phyloP scores from a whole-genome alignment of 2,888 invertebrate genomes.

The Epinotia brunnichana region DNA sequence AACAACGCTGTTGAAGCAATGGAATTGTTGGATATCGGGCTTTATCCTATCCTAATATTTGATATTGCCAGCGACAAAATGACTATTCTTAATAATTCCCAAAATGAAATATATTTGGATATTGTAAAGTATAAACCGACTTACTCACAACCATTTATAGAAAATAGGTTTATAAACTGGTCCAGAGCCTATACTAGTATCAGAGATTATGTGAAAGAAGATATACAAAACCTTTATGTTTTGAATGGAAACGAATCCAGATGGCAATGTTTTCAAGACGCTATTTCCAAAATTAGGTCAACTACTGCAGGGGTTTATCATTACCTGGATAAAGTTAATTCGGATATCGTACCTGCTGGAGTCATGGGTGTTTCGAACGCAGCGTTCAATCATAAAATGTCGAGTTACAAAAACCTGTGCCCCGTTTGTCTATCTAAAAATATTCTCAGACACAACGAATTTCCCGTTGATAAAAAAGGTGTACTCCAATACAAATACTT shows the following conservation, averaged over 20 bases:
- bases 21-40: conserved; percentile 74
- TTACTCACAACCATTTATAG: conserved; percentile 69
- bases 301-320: conserved; percentile 75
- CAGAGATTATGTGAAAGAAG: conserved; percentile 78
- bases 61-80: conserved; percentile 73
- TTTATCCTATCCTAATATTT: conserved; percentile 84
- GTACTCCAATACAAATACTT: conserved; percentile 80
- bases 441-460: conserved; percentile 66
- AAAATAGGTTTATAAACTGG: conserved; percentile 76
- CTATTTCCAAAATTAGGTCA: conserved; percentile 64
- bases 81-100: conserved; percentile 69
- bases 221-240: conserved; percentile 81
- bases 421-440: conserved; percentile 82
- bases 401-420: conserved; percentile 81
- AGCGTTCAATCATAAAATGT: conserved; percentile 78
- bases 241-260: conserved; percentile 78
- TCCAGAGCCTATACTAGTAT: conserved; percentile 59
- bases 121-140: conserved; percentile 66
- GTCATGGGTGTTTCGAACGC: conserved; percentile 83
- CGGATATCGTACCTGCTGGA: conserved; percentile 76
- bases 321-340: conserved; percentile 77
- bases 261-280: conserved; percentile 82
- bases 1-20: conserved; percentile 76
- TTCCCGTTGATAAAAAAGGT: conserved; percentile 80
- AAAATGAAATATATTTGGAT: conserved; percentile 64